Base-by-base conservation (phyloP, 2,797 vertebrate species). In the Silurus aristotelis region DNA sequence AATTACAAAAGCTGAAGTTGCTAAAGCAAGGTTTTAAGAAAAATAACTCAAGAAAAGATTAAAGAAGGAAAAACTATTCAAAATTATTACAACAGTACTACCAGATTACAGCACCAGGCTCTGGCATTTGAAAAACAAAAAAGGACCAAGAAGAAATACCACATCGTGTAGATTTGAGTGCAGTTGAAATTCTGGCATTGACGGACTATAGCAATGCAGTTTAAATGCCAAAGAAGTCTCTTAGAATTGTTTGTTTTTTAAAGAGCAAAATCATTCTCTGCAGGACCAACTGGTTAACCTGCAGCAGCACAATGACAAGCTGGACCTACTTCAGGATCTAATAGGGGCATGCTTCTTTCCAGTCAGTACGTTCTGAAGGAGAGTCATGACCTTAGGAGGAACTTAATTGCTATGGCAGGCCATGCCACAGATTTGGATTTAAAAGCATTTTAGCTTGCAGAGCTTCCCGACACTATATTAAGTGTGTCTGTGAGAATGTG, bases 241-340 rank as follows among this genome's bases (percentile, higher is more conserved):
- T 3, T 90, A 5, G 75, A 86, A 38, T 38, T 38, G 38, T 38
- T 4, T 38, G 38, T 38, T 38, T 38, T 3, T 38, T 38, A 4
- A 38, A 38, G 38, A 92, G 10, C 94, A 96, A 87, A 95, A 94
- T 0, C 5, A 93, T 20, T 92, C 96, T 78, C 92, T 97, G 1
- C 93, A 91, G 0, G 89, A 92, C 0, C 88, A 95, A 15, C 90
- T 96, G 25, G 80, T 89, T n/a, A 89, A 93, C 25, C 95, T 96
- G n/a, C 94, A 95, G 86, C 91, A 94, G 85, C 94, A 92, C 84
- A 89, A 92, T 0, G 85, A 91, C 48, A 91, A 95, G n/a, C 75
- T 96, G 0, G 93, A 95, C 73, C 92, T 87, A 46, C 90, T 93
- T 60, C 85, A 93, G 10, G 80, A 48, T 7, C 90, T 88, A 0